These are phyloP conservation scores for Rhodophaea formosa DNA, from an alignment of 2,888 invertebrate genomes.

Conservation along the genomic window DNA sequence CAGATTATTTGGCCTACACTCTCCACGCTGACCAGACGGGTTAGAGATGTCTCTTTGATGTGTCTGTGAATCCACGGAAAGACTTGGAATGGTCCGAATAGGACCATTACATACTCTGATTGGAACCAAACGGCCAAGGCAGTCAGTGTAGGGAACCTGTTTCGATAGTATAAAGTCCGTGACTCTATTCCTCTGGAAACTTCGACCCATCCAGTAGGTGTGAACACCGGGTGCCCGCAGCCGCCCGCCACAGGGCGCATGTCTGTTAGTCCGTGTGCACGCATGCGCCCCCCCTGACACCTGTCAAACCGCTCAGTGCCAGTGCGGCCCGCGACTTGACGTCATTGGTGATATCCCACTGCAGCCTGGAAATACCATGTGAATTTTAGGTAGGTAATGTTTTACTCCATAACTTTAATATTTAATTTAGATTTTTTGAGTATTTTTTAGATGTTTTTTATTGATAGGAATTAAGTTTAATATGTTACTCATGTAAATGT, in stretches of 20 bases:
- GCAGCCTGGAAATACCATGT: constrained; percentile 53
- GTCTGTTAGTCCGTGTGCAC: constrained; percentile 41
- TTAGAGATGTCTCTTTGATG: too few relatives aligned
- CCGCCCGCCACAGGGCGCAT: constrained; percentile 41
- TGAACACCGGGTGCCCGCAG: neutral
- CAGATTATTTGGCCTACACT: too few relatives aligned
- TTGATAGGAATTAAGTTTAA: neutral
- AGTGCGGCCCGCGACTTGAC: constrained; percentile 51
- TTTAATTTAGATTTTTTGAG: constrained; percentile 9
- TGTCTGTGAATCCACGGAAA: too few relatives aligned
- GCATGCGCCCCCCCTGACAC: constrained; percentile 56
- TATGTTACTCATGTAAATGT: neutral
- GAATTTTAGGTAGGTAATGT: constrained; percentile 51
- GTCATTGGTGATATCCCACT: constrained; percentile 46
- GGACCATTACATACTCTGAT: too few relatives aligned
- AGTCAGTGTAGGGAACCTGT: too few relatives aligned
- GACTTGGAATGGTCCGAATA: too few relatives aligned
- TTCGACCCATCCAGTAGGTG: neutral
- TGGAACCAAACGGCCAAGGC: too few relatives aligned
- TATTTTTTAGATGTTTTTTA: constrained; percentile 4
- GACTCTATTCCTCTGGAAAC: neutral
- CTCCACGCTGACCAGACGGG: too few relatives aligned
- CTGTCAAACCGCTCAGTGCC: constrained; percentile 57
- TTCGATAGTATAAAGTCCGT: too few relatives aligned
- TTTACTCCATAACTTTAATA: neutral